These are phyloP conservation scores for Cyphomyrus plagiostoma DNA, from an alignment of 2,113 vertebrate genomes.

Conservation along the genomic window DNA sequence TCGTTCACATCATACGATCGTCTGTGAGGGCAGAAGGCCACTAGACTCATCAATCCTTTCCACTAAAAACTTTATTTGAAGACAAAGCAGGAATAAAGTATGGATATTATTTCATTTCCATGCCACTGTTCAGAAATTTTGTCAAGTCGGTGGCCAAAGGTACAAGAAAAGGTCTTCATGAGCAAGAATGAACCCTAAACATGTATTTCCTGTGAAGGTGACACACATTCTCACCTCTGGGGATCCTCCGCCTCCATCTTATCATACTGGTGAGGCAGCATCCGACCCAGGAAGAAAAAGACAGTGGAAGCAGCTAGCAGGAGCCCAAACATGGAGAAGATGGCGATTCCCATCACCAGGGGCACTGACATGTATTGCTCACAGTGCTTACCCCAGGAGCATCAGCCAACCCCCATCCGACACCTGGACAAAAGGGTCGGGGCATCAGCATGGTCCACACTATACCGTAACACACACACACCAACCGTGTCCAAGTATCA, in stretches of 20 bases:
- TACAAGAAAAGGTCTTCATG: background rate
- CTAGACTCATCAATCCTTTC: background rate
- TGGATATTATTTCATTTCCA: background rate
- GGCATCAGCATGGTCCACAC: background rate
- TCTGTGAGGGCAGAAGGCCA: background rate
- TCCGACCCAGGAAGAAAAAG: conserved; percentile 75
- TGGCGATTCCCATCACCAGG: conserved; percentile 76
- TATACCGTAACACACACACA: background rate
- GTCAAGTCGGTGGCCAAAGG: background rate
- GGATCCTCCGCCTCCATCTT: conserved; percentile 68
- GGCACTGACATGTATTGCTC: conserved; percentile 85
- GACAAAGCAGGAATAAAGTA: background rate
- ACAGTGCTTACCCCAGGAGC: conserved; percentile 89
- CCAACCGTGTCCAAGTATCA: background rate
- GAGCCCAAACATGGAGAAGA: conserved; percentile 75
- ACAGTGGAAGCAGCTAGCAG: conserved; percentile 68
- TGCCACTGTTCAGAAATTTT: background rate
- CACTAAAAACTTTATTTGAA: background rate
- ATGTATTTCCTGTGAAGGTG: background rate
- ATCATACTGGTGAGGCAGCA: conserved; percentile 68
- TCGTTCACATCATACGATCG: background rate
- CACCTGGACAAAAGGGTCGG: conserved; percentile 60
- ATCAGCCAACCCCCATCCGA: conserved; percentile 90
- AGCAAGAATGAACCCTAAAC: background rate
- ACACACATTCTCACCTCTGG: conserved; percentile 58